Evolutionary conservation across 2,797 vertebrate species (phyloP).

Genomic region (Gambelia wislizenii): DNA sequence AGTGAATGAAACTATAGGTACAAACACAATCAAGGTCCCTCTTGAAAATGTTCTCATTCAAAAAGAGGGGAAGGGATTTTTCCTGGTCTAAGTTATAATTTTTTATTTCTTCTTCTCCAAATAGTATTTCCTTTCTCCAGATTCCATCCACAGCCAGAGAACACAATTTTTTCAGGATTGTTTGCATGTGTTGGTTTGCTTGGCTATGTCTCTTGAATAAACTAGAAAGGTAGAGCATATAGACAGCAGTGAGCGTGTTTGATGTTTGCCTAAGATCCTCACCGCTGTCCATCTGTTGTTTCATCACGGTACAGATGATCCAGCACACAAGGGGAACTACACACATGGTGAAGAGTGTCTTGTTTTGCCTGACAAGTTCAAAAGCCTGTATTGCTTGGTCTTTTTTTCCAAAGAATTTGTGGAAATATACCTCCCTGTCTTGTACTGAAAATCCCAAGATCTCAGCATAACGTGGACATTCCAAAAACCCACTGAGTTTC

Average conservation of each 20-base stretch:
- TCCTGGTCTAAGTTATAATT: conserved; percentile 50
- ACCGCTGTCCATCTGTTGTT: conserved; percentile 42
- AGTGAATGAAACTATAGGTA: conserved; percentile 69
- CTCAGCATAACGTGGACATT: not conserved
- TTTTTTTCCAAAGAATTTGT: conserved; percentile 42
- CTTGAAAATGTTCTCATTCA: conserved; percentile 20
- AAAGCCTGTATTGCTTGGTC: fast-evolving
- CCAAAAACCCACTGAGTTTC: conserved; percentile 51
- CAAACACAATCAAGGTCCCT: conserved; percentile 7
- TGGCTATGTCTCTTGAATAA: conserved; percentile 29
- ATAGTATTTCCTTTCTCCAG: conserved; percentile 66
- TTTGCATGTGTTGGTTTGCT: not conserved
- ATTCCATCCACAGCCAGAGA: conserved; percentile 59
- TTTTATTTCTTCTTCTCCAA: conserved; percentile 67
- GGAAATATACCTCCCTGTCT: conserved; percentile 60
- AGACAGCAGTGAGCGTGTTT: conserved; percentile 46
- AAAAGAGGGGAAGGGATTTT: conserved; percentile 30
- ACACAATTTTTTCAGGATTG: conserved; percentile 59
- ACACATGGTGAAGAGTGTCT: conserved; percentile 59
- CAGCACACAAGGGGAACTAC: conserved; percentile 58
- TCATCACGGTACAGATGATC: conserved; percentile 36
- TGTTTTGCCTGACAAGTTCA: conserved; percentile 10
- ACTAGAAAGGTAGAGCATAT: conserved; percentile 59
- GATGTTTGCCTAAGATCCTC: conserved; percentile 29
- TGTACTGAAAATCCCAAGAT: conserved; percentile 58